Percentiles rank a stretch among this genome's conserved stretches.
These are phyloP conservation scores for Drosophila grimshawi DNA, from an alignment of 1,140 invertebrate genomes.

Conservation along the genomic window DNA sequence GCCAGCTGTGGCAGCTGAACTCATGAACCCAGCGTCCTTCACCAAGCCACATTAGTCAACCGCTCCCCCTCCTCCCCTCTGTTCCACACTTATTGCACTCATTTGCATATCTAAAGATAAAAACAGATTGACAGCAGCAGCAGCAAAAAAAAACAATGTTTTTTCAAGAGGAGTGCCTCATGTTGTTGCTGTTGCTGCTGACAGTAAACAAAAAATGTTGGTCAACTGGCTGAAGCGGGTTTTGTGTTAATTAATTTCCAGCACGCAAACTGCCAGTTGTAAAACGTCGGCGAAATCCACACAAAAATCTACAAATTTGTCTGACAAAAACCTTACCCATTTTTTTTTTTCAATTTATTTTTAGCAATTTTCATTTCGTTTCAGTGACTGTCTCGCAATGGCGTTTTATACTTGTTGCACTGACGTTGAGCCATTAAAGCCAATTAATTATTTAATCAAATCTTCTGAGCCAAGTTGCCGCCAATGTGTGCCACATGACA, in stretches of 20 bases:
- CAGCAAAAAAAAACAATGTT: conserved; percentile 31
- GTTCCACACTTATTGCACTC: neutral
- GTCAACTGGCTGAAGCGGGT: conserved; percentile 24
- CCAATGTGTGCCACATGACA: conserved; percentile 16
- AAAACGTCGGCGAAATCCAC: conserved; percentile 29
- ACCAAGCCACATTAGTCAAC: neutral
- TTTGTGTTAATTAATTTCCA: conserved; percentile 62
- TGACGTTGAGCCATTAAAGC: conserved; percentile 44
- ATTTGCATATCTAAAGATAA: conserved; percentile 14
- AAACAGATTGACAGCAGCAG: conserved; percentile 31
- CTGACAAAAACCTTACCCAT: conserved; percentile 39
- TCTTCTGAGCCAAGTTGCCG: conserved; percentile 51
- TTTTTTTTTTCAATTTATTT: neutral
- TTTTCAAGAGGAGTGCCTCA: neutral
- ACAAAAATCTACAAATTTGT: conserved; percentile 22
- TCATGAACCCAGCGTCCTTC: conserved; percentile 33
- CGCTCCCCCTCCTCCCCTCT: too few relatives aligned
- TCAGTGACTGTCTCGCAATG: neutral
- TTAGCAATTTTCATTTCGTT: conserved; percentile 2
- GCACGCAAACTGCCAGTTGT: conserved; percentile 54
- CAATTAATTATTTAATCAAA: conserved; percentile 70
- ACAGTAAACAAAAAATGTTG: neutral
- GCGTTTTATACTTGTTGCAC: conserved; percentile 55
- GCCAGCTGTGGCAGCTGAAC: conserved; percentile 13
- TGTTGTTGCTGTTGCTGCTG: conserved; percentile 9